Conservation (phyloP, 1,140 invertebrate species). For the Laupala kohalensis region DNA sequence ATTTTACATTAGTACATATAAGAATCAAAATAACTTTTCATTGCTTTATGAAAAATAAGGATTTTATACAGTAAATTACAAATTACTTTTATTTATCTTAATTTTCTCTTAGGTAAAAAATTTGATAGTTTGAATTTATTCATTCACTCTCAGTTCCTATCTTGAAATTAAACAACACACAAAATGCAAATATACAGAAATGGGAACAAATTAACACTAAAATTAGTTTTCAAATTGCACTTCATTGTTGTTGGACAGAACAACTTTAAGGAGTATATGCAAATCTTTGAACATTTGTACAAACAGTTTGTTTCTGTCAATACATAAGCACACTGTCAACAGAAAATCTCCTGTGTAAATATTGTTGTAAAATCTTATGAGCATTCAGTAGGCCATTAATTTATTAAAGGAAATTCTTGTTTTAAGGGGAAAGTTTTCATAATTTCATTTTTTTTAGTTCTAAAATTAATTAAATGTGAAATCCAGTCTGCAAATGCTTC, state of each 20-base stretch:
- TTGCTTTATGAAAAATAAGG: slow-evolving; percentile 4
- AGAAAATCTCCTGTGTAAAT: not conserved
- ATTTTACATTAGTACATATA: not conserved
- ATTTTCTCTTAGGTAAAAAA: not conserved
- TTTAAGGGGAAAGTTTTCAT: not conserved
- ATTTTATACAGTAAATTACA: slow-evolving; percentile 4
- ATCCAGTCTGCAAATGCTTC: not conserved
- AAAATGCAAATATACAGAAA: not conserved
- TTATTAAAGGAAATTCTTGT: not conserved
- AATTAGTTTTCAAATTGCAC: not conserved
- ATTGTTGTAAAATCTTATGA: not conserved
- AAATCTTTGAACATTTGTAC: not conserved
- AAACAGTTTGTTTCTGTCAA: not conserved
- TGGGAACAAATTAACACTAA: not conserved
- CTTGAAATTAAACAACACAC: not conserved
- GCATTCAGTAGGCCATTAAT: not conserved
- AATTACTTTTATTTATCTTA: not conserved
- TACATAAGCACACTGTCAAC: not conserved
- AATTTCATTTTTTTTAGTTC: not conserved
- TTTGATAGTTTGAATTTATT: not conserved
- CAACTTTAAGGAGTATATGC: not conserved
- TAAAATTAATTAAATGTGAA: not conserved
- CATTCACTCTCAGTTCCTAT: not conserved
- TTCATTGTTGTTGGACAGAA: not conserved
- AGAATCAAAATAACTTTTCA: not conserved